Percentiles rank a stretch among this genome's conserved stretches.
These are phyloP conservation scores for Chionoecetes opilio DNA, from an alignment of 1,140 invertebrate species.

Conservation along the genomic window DNA sequence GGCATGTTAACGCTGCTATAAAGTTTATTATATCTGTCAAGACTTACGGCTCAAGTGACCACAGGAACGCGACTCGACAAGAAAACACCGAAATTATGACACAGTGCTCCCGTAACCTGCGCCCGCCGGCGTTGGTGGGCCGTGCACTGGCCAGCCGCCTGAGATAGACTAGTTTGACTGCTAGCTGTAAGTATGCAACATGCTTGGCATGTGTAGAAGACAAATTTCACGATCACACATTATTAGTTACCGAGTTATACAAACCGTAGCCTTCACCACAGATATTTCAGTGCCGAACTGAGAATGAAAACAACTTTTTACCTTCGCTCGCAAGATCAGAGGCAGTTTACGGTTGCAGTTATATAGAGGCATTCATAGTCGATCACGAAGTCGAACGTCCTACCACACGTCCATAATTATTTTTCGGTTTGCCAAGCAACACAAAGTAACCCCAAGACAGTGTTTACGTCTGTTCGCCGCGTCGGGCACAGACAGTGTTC, in stretches of 20 bases:
- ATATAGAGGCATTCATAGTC: neutral
- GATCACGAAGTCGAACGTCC: neutral
- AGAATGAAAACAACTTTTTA: neutral
- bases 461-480: neutral
- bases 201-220: neutral
- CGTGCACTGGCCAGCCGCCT: neutral
- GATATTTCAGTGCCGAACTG: too few relatives aligned
- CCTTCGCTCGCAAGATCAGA: neutral
- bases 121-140: neutral
- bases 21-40: neutral
- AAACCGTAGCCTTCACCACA: neutral
- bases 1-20: neutral
- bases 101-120: conserved; percentile 15
- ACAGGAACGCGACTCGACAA: neutral
- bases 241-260: neutral
- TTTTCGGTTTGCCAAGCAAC: neutral
- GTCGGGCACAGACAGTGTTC: neutral
- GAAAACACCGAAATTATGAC: conserved; percentile 15
- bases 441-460: neutral
- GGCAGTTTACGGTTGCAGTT: neutral
- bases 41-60: neutral
- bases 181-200: neutral
- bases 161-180: neutral
- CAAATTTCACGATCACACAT: neutral
- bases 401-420: neutral